Percentiles rank a stretch among this genome's conserved stretches.
Evolutionary conservation across 1,140 invertebrate species (phyloP).

Genomic region (Diorhabda carinulata): DNA sequence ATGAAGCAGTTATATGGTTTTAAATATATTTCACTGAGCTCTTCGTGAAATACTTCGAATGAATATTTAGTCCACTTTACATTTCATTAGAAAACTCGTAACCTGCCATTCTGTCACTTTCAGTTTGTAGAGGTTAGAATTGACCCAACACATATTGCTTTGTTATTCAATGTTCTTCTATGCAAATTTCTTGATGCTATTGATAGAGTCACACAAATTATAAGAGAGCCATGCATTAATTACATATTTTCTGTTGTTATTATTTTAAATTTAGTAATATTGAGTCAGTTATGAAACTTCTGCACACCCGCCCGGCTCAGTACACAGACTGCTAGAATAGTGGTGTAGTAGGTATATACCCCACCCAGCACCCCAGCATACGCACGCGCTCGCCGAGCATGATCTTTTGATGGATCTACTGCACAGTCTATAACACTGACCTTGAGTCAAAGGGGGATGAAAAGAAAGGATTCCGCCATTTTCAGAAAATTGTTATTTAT

Average conservation of each 20-base stretch:
- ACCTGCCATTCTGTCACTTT: not conserved
- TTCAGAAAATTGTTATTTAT: too few species aligned
- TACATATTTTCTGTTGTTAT: not conserved
- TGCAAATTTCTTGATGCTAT: not conserved
- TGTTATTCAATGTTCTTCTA: slow-evolving; percentile 2
- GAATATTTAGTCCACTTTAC: not conserved
- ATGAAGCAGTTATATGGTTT: not conserved
- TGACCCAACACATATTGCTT: not conserved
- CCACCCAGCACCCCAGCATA: not conserved
- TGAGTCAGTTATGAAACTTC: not conserved
- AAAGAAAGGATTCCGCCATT: too few species aligned
- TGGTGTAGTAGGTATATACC: not conserved
- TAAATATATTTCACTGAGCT: not conserved
- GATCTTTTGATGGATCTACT: not conserved
- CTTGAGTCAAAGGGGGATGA: too few species aligned
- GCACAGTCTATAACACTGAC: too few species aligned
- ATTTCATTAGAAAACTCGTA: not conserved
- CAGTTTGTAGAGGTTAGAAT: not conserved
- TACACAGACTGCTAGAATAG: not conserved
- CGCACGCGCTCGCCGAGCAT: not conserved
- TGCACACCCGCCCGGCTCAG: not conserved
- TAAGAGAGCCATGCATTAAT: not conserved
- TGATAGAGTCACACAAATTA: not conserved
- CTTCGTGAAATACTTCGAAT: not conserved
- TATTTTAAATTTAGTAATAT: not conserved